Evolutionary conservation across 2,113 vertebrate species (phyloP).

Genomic region (Glaucidium brasilianum): DNA sequence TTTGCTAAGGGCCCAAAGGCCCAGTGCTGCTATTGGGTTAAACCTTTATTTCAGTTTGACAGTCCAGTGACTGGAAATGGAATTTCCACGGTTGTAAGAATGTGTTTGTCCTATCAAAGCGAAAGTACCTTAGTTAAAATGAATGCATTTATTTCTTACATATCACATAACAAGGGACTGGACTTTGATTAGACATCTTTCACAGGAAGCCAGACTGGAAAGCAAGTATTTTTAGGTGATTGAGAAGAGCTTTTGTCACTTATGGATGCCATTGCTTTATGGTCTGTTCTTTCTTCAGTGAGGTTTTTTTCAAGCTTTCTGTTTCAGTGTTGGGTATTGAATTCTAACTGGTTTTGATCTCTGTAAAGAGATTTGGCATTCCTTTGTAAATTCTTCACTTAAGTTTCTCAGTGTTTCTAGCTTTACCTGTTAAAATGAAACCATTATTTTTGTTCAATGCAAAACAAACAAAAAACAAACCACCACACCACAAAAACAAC

Average conservation of each 20-base stretch:
- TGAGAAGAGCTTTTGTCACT: neutral
- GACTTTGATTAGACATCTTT: neutral
- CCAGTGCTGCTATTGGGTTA: neutral
- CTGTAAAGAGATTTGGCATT: conserved; percentile 24
- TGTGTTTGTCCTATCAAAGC: neutral
- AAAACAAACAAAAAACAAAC: neutral
- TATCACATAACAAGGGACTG: neutral
- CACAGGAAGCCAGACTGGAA: neutral
- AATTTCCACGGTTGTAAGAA: neutral
- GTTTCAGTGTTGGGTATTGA: neutral
- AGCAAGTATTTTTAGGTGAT: neutral
- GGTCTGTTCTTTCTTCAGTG: neutral
- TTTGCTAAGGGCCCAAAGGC: neutral
- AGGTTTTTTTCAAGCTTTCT: neutral
- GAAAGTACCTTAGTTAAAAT: neutral
- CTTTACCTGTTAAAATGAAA: neutral
- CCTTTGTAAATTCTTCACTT: neutral
- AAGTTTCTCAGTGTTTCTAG: neutral
- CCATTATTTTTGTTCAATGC: neutral
- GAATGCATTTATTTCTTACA: neutral
- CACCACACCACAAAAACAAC: neutral
- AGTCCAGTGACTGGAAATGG: neutral
- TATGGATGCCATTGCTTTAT: neutral
- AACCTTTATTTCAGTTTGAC: neutral
- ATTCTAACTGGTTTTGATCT: conserved; percentile 41